A percentile compares a stretch with the other conserved stretches of the same genome.
Conservation (phyloP, 2,888 invertebrate genomes). For the Hipparchia sbordonii region DNA sequence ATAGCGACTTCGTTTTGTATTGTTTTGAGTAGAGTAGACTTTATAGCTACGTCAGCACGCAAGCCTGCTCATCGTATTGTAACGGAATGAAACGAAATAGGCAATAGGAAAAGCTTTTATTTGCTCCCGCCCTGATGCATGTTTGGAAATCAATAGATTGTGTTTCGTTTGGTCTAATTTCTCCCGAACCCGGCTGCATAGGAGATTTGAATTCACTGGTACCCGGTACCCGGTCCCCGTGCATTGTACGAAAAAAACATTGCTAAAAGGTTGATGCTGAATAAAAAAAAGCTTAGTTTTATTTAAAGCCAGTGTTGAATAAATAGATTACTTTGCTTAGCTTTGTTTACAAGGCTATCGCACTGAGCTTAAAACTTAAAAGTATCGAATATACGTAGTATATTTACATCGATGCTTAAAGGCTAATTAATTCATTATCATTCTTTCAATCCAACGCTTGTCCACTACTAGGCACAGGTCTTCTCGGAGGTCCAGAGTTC, state of each 20-base stretch:
- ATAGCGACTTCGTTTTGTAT: too few relatives aligned
- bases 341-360: neutral
- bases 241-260: neutral
- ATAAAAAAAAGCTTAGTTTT: neutral
- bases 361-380: neutral
- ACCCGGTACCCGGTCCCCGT: neutral
- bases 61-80: conserved; percentile 30
- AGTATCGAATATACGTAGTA: too few relatives aligned
- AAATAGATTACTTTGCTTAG: neutral
- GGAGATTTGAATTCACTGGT: conserved; percentile 22
- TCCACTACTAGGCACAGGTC: too few relatives aligned
- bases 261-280: neutral
- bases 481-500: too few relatives aligned
- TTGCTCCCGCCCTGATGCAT: conserved; percentile 23
- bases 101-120: conserved; percentile 35
- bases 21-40: too few relatives aligned
- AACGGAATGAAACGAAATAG: conserved; percentile 30
- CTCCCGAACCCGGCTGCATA: conserved; percentile 8
- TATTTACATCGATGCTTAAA: too few relatives aligned
- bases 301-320: neutral
- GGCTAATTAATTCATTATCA: too few relatives aligned
- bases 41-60: neutral
- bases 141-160: conserved; percentile 38
- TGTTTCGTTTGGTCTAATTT: conserved; percentile 38
- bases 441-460: too few relatives aligned